Evolutionary conservation across 2,113 vertebrate species (phyloP).

Genomic region (Marcusenius ussheri): DNA sequence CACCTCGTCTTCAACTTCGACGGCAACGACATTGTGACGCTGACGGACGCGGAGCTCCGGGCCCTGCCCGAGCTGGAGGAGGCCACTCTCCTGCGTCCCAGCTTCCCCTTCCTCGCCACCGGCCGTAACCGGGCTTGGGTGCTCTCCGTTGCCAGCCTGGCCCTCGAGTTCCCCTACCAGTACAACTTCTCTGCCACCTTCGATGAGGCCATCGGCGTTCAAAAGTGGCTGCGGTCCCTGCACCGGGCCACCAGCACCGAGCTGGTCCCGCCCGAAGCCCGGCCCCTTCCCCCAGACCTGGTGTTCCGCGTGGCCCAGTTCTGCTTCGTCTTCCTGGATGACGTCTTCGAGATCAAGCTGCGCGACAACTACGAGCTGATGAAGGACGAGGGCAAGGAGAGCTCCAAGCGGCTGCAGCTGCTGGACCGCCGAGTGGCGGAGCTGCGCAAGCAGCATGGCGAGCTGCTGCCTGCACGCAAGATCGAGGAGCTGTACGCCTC

Average conservation of each 20-base stretch:
- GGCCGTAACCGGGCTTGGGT: constrained; percentile 75
- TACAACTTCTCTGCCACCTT: constrained; percentile 88
- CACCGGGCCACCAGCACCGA: constrained; percentile 46
- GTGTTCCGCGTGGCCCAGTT: constrained; percentile 79
- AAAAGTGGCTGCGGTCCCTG: constrained; percentile 90
- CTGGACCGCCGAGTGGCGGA: constrained; percentile 88
- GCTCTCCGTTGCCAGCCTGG: constrained; percentile 67
- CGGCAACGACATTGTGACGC: constrained; percentile 80
- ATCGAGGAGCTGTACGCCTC: constrained; percentile 95
- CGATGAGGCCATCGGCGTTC: constrained; percentile 78
- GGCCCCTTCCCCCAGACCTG: constrained; percentile 71
- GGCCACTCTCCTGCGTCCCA: constrained; percentile 70
- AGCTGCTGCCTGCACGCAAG: constrained; percentile 89
- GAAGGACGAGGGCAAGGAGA: constrained; percentile 97
- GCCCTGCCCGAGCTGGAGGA: constrained; percentile 68
- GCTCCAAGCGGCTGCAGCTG: constrained; percentile 82
- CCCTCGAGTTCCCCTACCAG: constrained; percentile 87
- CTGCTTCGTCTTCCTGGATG: constrained; percentile 89
- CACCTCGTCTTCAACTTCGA: constrained; percentile 78
- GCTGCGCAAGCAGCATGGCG: constrained; percentile 87
- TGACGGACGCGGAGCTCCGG: constrained; percentile 73
- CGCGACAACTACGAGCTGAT: constrained; percentile 95
- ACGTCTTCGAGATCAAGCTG: constrained; percentile 89
- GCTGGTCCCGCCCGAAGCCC: background rate
- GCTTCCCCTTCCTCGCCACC: constrained; percentile 69